phyloP scores from a whole-genome alignment of 2,888 invertebrate species.

The Dasypolia templi region DNA sequence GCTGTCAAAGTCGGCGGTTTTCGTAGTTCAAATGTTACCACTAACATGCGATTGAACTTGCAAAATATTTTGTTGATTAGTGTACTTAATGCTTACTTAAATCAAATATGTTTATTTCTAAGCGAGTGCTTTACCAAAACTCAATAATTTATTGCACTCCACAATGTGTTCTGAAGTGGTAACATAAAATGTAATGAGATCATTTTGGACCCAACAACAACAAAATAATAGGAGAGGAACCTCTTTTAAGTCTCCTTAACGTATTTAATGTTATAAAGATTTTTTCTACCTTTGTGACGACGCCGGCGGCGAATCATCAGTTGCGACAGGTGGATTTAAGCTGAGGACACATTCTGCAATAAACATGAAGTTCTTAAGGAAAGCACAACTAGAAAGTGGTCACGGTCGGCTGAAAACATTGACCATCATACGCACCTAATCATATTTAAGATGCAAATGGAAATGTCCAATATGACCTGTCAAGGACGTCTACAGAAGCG shows the following conservation, averaged over 20 bases:
- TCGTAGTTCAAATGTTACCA: background rate
- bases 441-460: background rate
- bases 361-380: background rate
- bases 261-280: background rate
- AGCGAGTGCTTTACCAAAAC: background rate
- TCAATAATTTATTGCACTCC: background rate
- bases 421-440: background rate
- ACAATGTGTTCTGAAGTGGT: background rate
- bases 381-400: constrained; percentile 10
- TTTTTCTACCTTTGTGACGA: constrained; percentile 72
- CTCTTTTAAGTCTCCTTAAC: background rate
- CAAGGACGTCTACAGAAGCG: background rate
- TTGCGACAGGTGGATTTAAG: constrained; percentile 74
- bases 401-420: background rate
- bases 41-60: background rate
- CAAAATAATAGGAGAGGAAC: background rate
- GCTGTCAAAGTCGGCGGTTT: too few relatives aligned
- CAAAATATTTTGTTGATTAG: background rate
- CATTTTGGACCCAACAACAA: background rate
- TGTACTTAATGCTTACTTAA: background rate
- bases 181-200: background rate
- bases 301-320: constrained; percentile 72
- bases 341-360: constrained; percentile 84
- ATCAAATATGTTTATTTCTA: background rate
- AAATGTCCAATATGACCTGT: background rate